These are phyloP conservation scores for Nasonia oneida DNA, from an alignment of 2,888 invertebrate species.

Conservation along the genomic window DNA sequence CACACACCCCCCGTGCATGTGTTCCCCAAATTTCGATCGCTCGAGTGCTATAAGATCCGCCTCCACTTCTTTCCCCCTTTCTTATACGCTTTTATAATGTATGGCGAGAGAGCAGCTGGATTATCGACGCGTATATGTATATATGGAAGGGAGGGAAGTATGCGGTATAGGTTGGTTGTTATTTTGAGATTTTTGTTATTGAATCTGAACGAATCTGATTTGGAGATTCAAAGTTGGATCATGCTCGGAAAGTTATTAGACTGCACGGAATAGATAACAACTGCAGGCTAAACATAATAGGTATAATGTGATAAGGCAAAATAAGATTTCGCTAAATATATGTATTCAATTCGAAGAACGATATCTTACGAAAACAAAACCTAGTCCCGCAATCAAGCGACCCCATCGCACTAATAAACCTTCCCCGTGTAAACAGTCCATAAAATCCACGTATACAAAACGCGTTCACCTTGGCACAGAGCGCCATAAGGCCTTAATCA, in stretches of 20 bases:
- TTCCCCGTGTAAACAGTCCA: not conserved
- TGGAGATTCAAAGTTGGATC: too few relatives aligned
- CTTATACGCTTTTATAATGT: not conserved
- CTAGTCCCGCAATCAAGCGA: not conserved
- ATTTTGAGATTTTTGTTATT: not conserved
- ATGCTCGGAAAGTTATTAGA: too few relatives aligned
- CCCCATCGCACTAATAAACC: not conserved
- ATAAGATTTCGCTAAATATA: too few relatives aligned
- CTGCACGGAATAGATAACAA: too few relatives aligned
- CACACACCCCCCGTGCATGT: not conserved
- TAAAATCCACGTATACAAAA: not conserved
- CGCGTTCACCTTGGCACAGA: not conserved
- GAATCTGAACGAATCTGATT: too few relatives aligned
- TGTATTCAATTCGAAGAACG: not conserved
- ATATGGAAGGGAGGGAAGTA: not conserved
- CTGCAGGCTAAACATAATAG: too few relatives aligned
- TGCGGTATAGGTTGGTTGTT: not conserved
- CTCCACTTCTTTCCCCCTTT: slow-evolving; percentile 4
- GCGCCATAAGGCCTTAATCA: slow-evolving; percentile 11
- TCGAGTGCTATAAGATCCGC: not conserved
- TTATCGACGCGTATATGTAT: not conserved
- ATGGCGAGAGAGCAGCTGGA: not conserved
- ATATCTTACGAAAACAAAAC: not conserved
- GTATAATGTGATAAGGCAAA: too few relatives aligned
- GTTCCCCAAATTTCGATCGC: slow-evolving; percentile 37